Percentiles rank a stretch among this genome's conserved stretches.
Conservation (phyloP, 2,113 vertebrate genomes). For the Myrmecobius fasciatus region DNA sequence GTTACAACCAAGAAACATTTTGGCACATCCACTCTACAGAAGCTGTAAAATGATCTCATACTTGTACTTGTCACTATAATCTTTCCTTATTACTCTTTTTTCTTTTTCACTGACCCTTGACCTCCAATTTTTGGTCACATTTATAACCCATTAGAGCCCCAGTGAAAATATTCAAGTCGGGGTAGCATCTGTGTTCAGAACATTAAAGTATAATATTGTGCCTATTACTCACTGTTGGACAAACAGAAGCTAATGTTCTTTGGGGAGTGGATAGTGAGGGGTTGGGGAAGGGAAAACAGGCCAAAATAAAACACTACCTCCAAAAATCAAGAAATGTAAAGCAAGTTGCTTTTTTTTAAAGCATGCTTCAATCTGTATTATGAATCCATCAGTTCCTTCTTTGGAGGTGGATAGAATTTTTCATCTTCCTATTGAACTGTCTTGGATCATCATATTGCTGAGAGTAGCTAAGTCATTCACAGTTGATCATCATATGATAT, state of each 20-base stretch:
- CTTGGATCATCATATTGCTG: neutral
- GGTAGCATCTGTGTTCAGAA: neutral
- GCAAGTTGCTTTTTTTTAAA: no score
- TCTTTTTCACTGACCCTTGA: neutral
- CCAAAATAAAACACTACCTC: neutral
- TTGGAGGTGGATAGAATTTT: neutral
- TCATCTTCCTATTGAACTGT: neutral
- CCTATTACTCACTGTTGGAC: neutral
- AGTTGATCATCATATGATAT: no score
- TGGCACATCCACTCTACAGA: neutral
- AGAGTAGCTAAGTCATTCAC: neutral
- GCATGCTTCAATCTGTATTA: neutral
- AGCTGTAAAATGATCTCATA: neutral
- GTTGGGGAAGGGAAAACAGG: neutral
- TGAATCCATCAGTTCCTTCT: neutral
- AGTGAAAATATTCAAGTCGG: neutral
- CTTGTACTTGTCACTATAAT: neutral
- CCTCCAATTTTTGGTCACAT: neutral
- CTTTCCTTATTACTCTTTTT: neutral
- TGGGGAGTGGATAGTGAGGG: neutral
- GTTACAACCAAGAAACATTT: conserved; percentile 46
- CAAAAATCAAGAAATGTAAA: neutral
- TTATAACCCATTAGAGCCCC: neutral
- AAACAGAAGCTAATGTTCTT: neutral
- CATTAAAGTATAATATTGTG: neutral